Evolutionary conservation across 2,888 invertebrate species (phyloP), one percentile per base, ranked within the genome.

Genomic region (Oxyteleia sp.): DNA sequence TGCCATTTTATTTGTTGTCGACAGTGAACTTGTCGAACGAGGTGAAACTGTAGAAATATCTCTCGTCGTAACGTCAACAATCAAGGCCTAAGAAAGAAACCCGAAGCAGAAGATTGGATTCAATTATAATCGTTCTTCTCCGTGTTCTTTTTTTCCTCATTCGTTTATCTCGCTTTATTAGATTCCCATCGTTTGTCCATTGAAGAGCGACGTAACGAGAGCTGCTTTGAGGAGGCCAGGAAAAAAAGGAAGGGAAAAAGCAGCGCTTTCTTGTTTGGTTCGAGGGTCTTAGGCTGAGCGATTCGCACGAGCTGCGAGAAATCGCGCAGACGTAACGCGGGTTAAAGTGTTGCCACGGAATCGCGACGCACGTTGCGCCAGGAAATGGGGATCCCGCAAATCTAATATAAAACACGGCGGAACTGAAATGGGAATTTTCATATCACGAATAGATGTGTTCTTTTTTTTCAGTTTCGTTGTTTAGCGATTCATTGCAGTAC

Each of bases 131-230:
- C n/a, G n/a, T n/a, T n/a, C n/a, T n/a, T n/a, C n/a, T n/a, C 15
- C 47, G 43, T 43, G 51, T 49, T 59, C 68, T 35, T 41, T 38
- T 64, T 57, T 79, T 49, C 35, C 59, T 80, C 53, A 81, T 69
- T 81, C 69, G 81, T 74, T 81, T 82, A 82, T 75, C 64, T 75
- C 69, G 71, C 51, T 64, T 75, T 82, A 82, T 82, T 75, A 82
- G 75, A 82, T 80, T 80, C 51, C 55, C 74, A 72, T 79, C 79
- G 66, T 69, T 74, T 78, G 71, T 72, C 66, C 78, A 68, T 78
- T 71, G 69, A 83, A 78, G 82, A 83, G 83, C 63, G 66, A 55
- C 35, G 78, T 84, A 82, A 82, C 82, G 75, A 82, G 71, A 76
- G 80, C 53, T 32, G 72, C 76, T 82, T 82, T 72, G 71, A 78